Evolutionary conservation across 2,113 vertebrate species (phyloP).

Genomic region (Australoheros scitulus): DNA sequence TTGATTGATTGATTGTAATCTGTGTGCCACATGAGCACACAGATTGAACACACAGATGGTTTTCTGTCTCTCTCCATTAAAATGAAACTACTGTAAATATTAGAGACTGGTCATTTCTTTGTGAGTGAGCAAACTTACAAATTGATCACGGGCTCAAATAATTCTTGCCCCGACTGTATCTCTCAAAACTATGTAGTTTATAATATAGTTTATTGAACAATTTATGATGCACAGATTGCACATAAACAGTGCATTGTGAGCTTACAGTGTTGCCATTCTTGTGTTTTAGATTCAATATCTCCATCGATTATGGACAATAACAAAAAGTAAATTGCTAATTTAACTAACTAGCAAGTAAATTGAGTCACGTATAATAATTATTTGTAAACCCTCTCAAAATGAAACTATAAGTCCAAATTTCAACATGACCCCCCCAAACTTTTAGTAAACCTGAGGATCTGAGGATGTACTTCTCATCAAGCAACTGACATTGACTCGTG

Average conservation of each 20-base stretch:
- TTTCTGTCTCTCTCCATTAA: too few species aligned
- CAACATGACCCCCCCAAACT: neutral
- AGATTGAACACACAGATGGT: too few species aligned
- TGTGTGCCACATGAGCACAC: too few species aligned
- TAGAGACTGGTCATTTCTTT: too few species aligned
- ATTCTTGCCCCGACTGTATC: neutral
- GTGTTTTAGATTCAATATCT: neutral
- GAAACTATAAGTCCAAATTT: too few species aligned
- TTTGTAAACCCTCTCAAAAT: neutral
- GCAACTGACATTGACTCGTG: constrained; percentile 2
- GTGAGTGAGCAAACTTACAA: too few species aligned
- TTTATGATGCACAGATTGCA: neutral
- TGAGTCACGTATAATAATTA: neutral
- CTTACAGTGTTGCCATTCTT: neutral
- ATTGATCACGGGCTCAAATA: too few species aligned
- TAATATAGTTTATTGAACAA: neutral
- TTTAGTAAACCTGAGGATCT: neutral
- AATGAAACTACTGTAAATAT: too few species aligned
- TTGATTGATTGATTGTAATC: too few species aligned
- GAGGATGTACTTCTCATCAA: neutral
- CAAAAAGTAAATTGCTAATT: neutral
- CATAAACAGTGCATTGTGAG: neutral
- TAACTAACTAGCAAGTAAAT: neutral
- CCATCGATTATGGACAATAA: neutral
- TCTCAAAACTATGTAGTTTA: neutral